These are phyloP conservation scores for Cepaea nemoralis DNA, from an alignment of 1,140 invertebrate species.

Conservation along the genomic window DNA sequence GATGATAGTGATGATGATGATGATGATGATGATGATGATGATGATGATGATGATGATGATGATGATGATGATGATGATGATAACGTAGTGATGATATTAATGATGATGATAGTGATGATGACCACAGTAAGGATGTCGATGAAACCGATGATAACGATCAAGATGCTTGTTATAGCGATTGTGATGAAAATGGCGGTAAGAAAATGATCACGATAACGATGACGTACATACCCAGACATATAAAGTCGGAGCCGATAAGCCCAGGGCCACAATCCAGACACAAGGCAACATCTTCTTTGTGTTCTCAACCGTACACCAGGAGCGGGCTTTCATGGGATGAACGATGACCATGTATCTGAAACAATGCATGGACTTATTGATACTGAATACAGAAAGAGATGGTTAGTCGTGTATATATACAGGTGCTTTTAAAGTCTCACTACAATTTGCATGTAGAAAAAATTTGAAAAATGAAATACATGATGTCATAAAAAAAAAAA, in stretches of 20 bases:
- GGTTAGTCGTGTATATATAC: no score
- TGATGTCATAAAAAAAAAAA: no score
- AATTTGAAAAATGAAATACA: no score
- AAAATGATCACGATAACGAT: background rate
- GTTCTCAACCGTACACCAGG: constrained; percentile 81
- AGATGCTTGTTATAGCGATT: background rate
- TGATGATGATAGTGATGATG: background rate
- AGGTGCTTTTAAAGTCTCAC: no score
- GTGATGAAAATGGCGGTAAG: background rate
- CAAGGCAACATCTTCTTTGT: constrained; percentile 78
- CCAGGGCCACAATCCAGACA: constrained; percentile 77
- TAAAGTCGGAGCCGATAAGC: constrained; percentile 69
- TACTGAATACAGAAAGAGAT: no score
- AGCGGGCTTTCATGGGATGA: constrained; percentile 82
- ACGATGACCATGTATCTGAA: constrained; percentile 83
- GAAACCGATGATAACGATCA: background rate
- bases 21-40: no score
- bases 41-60: background rate
- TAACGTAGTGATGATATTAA: background rate
- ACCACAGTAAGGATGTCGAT: background rate
- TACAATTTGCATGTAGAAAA: no score
- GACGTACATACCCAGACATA: constrained; percentile 70
- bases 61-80: background rate
- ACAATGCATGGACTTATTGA: background rate
- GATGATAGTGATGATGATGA: no score